Conservation (phyloP, 2,113 vertebrate genomes). For the Stomatorhinus ivindoensis region DNA sequence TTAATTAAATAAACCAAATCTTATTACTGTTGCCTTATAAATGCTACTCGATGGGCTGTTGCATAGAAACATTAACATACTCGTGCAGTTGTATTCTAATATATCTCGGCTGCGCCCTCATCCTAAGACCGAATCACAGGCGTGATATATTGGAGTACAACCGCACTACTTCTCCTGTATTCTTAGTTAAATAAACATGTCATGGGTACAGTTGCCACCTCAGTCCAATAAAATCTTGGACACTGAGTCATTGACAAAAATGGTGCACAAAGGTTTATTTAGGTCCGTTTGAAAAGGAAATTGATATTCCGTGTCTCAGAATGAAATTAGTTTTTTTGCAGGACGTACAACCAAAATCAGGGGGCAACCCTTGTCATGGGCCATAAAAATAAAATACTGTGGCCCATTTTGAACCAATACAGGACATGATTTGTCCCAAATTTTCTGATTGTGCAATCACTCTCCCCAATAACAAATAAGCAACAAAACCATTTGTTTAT, state of each 20-base stretch:
- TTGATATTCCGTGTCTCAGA: not conserved
- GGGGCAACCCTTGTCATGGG: not conserved
- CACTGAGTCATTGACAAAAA: not conserved
- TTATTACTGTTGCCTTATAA: no score
- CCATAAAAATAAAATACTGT: not conserved
- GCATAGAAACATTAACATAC: no score
- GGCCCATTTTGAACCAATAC: not conserved
- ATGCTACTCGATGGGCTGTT: no score
- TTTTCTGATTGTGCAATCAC: not conserved
- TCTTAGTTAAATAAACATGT: not conserved
- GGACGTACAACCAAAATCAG: not conserved
- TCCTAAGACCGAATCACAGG: no score
- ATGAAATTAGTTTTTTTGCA: not conserved
- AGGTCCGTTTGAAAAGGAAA: not conserved
- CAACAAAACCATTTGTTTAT: not conserved
- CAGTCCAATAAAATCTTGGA: not conserved
- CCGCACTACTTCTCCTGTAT: no score
- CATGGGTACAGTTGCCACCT: not conserved
- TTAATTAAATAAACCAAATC: no score
- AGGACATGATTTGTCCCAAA: not conserved
- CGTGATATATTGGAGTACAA: no score
- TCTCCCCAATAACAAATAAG: not conserved
- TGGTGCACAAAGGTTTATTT: not conserved
- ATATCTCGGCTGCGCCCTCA: no score
- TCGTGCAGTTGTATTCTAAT: no score